Evolutionary conservation across 2,797 vertebrate species (phyloP), one percentile per base, ranked within the genome.

Genomic region (Sphenodon punctatus): DNA sequence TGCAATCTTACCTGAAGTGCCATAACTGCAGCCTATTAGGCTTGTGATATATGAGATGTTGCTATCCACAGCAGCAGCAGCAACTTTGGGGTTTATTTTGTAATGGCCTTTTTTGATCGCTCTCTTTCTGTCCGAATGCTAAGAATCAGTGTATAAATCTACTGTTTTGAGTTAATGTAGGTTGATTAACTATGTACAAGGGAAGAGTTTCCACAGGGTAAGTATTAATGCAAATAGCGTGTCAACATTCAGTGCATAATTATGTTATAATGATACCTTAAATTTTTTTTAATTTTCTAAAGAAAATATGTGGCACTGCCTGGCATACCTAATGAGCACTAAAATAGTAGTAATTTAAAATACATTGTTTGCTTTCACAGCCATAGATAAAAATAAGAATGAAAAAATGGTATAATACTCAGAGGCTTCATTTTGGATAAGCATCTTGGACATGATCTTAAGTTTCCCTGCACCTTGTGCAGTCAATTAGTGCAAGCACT

Each of bases 401-500:
- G 23, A 77, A 56, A 10, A 25, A 5, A 36, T 0, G 0, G 30
- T 0, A 2, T 51, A 13, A 8, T 5, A 19, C 38, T 10, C 5
- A 22, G 27, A 66, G n/a, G n/a, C n/a, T n/a, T n/a, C n/a, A n/a
- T 58, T 6, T 4, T 36, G 1, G 15, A 67, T 3, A 6, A 17
- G 59, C 69, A 41, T 1, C 8, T 10, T 20, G 46, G 1, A 1
- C 19, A 0, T 4, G 5, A 3, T 32, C 36, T 30, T 25, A n/a
- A 38, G 5, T 38, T 56, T 53, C 3, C 16, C 6, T 1, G 0
- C 39, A 39, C 3, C 23, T 42, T 20, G 5, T 3, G 45, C 20
- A 46, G 9, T 46, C 22, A 46, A 46, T 46, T 46, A 23, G n/a
- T n/a, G n/a, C n/a, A n/a, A n/a, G n/a, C n/a, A n/a, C n/a, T n/a